These are phyloP conservation scores for Ictidomys tridecemlineatus DNA, from an alignment of 2,113 vertebrate species.

Conservation along the genomic window DNA sequence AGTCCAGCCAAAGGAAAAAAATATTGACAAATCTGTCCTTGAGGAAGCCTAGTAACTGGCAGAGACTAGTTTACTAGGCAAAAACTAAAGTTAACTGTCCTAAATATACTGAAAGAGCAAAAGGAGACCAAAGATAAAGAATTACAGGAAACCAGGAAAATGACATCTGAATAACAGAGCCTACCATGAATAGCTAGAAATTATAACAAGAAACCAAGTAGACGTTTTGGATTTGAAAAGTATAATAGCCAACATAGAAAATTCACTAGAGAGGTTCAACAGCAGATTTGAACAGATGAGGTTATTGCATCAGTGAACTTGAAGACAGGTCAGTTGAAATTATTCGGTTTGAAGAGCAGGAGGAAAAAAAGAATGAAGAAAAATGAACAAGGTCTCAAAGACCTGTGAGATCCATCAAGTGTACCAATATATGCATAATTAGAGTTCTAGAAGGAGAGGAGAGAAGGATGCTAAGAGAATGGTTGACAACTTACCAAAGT, in stretches of 20 bases:
- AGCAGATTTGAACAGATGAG: background rate
- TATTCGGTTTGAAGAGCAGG: background rate
- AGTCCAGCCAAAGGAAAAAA: slow-evolving; percentile 1
- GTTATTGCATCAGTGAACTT: background rate
- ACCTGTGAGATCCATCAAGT: background rate
- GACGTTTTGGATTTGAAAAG: background rate
- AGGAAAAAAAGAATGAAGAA: background rate
- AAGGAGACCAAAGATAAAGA: background rate
- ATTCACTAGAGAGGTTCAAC: background rate
- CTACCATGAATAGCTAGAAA: background rate
- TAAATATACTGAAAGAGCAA: background rate
- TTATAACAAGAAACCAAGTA: background rate
- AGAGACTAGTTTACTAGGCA: background rate
- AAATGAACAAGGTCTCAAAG: background rate
- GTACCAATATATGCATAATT: background rate
- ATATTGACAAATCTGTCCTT: background rate
- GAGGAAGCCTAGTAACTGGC: background rate
- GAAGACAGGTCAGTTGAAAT: background rate
- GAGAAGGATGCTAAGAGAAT: background rate
- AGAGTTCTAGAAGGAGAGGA: too few species aligned
- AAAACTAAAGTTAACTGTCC: background rate
- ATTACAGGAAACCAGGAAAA: background rate
- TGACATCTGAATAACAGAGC: background rate
- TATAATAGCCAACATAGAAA: background rate
- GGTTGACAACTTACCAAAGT: background rate